Evolutionary conservation across 2,888 invertebrate genomes (phyloP), one percentile per base, ranked within the genome.

Genomic region (Venusia cambrica): DNA sequence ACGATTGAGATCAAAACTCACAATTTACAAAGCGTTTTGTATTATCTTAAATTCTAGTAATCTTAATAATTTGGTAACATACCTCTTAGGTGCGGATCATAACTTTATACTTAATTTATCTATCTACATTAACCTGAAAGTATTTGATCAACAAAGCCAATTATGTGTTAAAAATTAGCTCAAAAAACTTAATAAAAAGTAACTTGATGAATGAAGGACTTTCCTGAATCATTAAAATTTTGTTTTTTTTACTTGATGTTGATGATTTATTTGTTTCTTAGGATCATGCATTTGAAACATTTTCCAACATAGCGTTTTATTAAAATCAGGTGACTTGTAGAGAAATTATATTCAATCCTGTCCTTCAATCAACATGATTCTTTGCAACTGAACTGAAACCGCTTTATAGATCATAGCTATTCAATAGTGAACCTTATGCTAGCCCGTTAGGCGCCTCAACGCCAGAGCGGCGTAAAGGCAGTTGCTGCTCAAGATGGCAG

Each of bases 401-500:
- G 21, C 26, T 27, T 17, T 10, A 25, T 21, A 9, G 26, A 27
- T 21, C 34, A 43, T 43, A 49, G 29, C 28, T 38, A 33, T 24
- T 45, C 47, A 43, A 36, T 31, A 53, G 26, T 21, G 10, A 19
- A 21, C 35, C 51, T 37, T 25, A 38, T 29, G 22, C 14, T 39
- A 36, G 26, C 29, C 29, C 36, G 14, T 19, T 16, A 25, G 3
- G n/a, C n/a, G 84, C 84, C 84, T 85, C 44, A 84, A 60, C 87
- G 84, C 87, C 87, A 87, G 30, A 44, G 40, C 9, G 85, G 84
- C 84, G 79, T 76, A 59, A 84, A 87, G 85, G 87, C 85, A 35
- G 78, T 64, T 31, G 80, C 57, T 44, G 74, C 80, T 87, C 87
- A 87, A 73, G 85, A 85, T 2, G 85, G 76, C 16, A 85, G 59